A percentile compares a stretch with the other conserved stretches of the same genome.
Conservation (phyloP, 2,888 invertebrate genomes). For the Neoaliturus tenellus region DNA sequence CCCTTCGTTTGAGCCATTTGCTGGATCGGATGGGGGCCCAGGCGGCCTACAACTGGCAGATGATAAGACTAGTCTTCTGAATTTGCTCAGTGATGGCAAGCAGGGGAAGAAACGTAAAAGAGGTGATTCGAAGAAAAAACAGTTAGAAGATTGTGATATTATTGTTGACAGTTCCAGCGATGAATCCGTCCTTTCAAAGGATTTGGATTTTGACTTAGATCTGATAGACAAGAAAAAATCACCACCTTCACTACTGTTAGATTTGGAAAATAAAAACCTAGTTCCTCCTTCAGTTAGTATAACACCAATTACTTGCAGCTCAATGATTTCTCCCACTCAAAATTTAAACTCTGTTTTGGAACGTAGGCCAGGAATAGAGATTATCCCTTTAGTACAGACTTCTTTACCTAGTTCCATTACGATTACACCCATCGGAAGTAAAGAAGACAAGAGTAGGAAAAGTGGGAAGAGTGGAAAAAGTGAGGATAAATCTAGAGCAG, state of each 20-base stretch:
- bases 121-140: conserved; percentile 76
- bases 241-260: conserved; percentile 67
- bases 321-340: conserved; percentile 72
- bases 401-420: conserved; percentile 88
- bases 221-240: conserved; percentile 67
- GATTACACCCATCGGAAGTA: conserved; percentile 83
- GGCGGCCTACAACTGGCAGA: conserved; percentile 45
- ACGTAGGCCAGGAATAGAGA: conserved; percentile 87
- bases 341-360: conserved; percentile 80
- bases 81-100: conserved; percentile 35
- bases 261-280: conserved; percentile 76
- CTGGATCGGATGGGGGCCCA: conserved; percentile 46
- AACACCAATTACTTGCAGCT: conserved; percentile 74
- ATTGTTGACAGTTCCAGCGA: conserved; percentile 78
- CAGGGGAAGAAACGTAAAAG: conserved; percentile 76
- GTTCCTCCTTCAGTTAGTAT: conserved; percentile 79
- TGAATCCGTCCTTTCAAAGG: conserved; percentile 78
- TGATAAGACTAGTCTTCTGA: conserved; percentile 48
- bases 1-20: conserved; percentile 60
- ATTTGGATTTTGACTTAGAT: conserved; percentile 76
- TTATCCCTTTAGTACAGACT: conserved; percentile 85
- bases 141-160: conserved; percentile 77
- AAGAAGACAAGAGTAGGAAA: conserved; percentile 66
- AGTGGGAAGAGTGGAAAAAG: conserved; percentile 73
- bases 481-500: conserved; percentile 74